Base-by-base conservation (phyloP, 92 coral and sea anemone genomes). In the Actinostola sp. region DNA sequence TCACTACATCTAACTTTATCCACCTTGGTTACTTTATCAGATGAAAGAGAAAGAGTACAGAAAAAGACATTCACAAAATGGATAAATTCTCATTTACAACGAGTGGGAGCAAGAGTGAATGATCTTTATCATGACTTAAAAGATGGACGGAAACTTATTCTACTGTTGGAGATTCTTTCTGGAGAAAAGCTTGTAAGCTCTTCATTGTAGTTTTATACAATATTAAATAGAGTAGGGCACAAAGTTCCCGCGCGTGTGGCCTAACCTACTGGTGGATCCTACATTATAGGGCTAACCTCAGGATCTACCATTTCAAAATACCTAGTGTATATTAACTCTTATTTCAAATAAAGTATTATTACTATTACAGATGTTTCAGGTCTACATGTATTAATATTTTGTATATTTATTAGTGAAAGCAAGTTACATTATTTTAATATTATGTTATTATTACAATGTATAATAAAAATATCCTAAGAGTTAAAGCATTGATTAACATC, bases 1-100 rank as follows among this genome's bases (percentile, higher is more conserved):
- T n/a, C n/a, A n/a, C n/a, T n/a, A n/a, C 7, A 39, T 7, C 45
- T 7, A 7, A 7, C 45, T 39, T 28, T 30, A 61, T 19, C 67
- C 7, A 2, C 9, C 21, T 3, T 12, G 26, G n/a, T 30, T 27
- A 19, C 28, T 27, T 57, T 26, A n/a, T 30, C 79, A 95, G 99
- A 89, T 86, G 99, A 95, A 82, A 88, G 99, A 81, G 99, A 95
- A 65, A 84, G 83, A 29, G 99, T 92, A 8, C 99, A 95, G 62
- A 92, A 84, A 61, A 94, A 94, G 76, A 91, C 99, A 7, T 95
- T 95, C 75, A 95, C 99, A 80, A 95, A 95, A 61, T 95, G 99
- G 99, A 86, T 95, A 8, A 95, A 94, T 74, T 95, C 97, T 23
- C 99, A 95, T 81, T 85, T 95, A 77, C 97, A 89, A 61, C 84